Evolutionary conservation across 2,888 invertebrate species (phyloP).

Genomic region (Dasypolia templi): DNA sequence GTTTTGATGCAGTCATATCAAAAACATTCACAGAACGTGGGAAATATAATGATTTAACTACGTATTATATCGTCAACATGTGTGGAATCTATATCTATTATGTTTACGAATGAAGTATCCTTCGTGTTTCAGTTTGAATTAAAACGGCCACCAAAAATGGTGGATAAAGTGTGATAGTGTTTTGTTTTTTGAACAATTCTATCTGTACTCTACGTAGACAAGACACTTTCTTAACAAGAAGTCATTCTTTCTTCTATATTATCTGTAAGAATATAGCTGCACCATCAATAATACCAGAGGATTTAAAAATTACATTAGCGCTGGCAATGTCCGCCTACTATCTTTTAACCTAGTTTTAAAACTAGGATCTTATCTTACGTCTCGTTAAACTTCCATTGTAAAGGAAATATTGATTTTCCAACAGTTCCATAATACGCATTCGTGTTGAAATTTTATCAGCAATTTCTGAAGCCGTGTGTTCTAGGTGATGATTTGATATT

Average conservation of each 20-base stretch:
- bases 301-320: constrained; percentile 47
- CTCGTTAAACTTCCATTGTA: constrained; percentile 38
- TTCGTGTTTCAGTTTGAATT: neutral
- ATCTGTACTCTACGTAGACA: no score
- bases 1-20: neutral
- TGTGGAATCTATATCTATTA: no score
- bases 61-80: neutral
- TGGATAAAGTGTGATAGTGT: neutral
- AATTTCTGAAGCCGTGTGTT: neutral
- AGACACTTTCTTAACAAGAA: no score
- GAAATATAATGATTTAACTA: no score
- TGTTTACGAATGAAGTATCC: no score
- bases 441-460: constrained; percentile 9
- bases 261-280: neutral
- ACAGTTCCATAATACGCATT: constrained; percentile 1
- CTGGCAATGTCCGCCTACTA: constrained; percentile 13
- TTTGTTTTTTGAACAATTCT: neutral
- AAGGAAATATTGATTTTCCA: constrained; percentile 46
- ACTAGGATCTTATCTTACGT: constrained; percentile 35
- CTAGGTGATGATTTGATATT: neutral
- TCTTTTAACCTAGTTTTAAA: constrained; percentile 50
- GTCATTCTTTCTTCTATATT: no score
- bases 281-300: constrained; percentile 23
- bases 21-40: neutral
- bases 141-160: neutral